Evolutionary conservation across 2,797 vertebrate species (phyloP).

Genomic region (Microchirus variegatus): DNA sequence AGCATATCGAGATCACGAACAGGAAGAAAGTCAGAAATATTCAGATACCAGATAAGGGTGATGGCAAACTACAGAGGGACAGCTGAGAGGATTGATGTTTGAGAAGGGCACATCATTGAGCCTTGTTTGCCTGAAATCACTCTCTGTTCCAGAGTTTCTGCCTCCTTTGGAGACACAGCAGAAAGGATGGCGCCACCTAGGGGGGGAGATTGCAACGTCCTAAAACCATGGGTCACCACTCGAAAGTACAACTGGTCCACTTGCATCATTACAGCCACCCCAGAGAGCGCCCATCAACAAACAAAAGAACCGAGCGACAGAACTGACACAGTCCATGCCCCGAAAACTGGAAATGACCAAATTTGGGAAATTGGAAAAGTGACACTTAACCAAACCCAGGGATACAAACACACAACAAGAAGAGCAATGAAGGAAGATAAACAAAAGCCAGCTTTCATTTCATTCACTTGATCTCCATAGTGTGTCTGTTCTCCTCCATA

Average conservation of each 20-base stretch:
- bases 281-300: slow-evolving; percentile 69
- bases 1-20: neutral
- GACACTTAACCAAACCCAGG: slow-evolving; percentile 46
- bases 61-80: neutral
- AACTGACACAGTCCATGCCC: slow-evolving; percentile 46
- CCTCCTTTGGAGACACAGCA: slow-evolving; percentile 87
- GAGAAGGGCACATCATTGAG: neutral
- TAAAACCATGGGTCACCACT: slow-evolving; percentile 62
- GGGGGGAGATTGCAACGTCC: slow-evolving; percentile 84
- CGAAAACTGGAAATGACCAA: slow-evolving; percentile 39
- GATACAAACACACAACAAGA: slow-evolving; percentile 41
- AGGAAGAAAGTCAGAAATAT: neutral
- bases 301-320: slow-evolving; percentile 50
- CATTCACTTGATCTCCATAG: slow-evolving; percentile 64
- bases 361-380: slow-evolving; percentile 44
- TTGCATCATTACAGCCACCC: slow-evolving; percentile 71
- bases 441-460: slow-evolving; percentile 52
- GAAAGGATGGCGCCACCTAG: slow-evolving; percentile 91
- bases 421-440: slow-evolving; percentile 51
- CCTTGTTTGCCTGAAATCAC: slow-evolving; percentile 27
- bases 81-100: slow-evolving; percentile 16
- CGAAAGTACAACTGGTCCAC: slow-evolving; percentile 68
- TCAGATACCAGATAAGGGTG: too few species aligned
- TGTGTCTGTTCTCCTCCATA: slow-evolving; percentile 50
- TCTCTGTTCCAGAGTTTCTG: slow-evolving; percentile 88